Evolutionary conservation across 2,888 invertebrate species (phyloP).

Genomic region (Eugnorisma glareosa): DNA sequence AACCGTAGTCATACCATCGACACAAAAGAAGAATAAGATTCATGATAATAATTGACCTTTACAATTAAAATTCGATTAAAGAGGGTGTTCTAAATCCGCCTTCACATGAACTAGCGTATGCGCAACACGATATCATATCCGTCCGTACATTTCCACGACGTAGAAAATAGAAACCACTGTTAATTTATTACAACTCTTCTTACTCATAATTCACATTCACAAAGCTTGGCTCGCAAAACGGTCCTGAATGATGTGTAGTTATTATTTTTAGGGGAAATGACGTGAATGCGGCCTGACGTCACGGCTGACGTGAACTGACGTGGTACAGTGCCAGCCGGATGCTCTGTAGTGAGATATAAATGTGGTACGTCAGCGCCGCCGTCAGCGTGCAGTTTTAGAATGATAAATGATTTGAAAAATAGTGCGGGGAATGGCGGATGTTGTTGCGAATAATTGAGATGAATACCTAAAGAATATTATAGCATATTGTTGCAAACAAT

Average conservation of each 20-base stretch:
- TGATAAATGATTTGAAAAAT: constrained; percentile 44
- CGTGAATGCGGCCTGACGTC: constrained; percentile 61
- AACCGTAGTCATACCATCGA: not conserved
- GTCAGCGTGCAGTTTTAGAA: constrained; percentile 55
- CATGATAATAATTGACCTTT: not conserved
- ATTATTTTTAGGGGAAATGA: constrained; percentile 70
- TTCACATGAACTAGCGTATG: not conserved
- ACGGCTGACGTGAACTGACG: constrained; percentile 44
- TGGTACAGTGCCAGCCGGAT: constrained; percentile 39
- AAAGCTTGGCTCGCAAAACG: constrained; percentile 60
- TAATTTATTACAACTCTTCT: constrained; percentile 63
- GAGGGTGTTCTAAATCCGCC: not conserved
- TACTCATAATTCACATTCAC: constrained; percentile 60
- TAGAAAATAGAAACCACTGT: constrained; percentile 56
- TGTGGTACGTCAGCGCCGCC: constrained; percentile 41
- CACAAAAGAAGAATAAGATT: not conserved
- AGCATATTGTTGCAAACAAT: not conserved
- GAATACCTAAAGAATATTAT: not conserved
- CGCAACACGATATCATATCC: constrained; percentile 32
- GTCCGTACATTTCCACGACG: constrained; percentile 29
- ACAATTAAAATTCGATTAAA: not conserved
- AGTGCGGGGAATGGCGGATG: not conserved
- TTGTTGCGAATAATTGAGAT: constrained; percentile 17
- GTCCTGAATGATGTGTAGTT: constrained; percentile 63
- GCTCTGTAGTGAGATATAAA: constrained; percentile 30